These are phyloP conservation scores for Pollenia amentaria DNA, from an alignment of 2,888 invertebrate species.

Conservation along the genomic window DNA sequence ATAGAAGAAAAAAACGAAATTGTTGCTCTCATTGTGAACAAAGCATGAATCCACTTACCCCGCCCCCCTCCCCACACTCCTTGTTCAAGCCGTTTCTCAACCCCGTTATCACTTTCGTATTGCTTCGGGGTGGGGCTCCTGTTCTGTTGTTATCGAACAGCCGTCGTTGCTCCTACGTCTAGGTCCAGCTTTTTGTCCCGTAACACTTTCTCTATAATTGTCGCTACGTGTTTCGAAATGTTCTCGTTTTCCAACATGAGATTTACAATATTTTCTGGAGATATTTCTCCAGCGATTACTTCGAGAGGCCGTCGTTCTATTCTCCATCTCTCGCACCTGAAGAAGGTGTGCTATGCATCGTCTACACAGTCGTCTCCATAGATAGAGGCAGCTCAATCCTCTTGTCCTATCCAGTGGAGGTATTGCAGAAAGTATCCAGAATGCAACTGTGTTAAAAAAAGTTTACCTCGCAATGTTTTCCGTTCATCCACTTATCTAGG, in stretches of 20 bases:
- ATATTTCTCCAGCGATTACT: background rate
- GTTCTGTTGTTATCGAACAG: no score
- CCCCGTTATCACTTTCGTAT: no score
- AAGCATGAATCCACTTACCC: no score
- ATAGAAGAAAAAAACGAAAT: no score
- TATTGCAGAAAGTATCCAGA: no score
- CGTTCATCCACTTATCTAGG: background rate
- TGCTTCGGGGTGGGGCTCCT: no score
- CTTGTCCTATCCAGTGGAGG: background rate
- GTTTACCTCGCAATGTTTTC: no score
- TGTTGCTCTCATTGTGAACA: no score
- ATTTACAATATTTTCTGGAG: background rate
- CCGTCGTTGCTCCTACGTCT: no score
- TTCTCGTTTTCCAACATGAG: background rate
- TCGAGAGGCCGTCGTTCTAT: background rate
- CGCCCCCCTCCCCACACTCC: no score
- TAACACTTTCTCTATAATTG: background rate
- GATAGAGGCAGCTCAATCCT: background rate
- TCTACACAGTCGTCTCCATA: background rate
- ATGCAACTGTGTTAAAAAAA: background rate
- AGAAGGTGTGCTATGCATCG: background rate
- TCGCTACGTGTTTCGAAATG: background rate
- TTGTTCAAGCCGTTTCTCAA: no score
- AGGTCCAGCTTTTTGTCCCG: background rate
- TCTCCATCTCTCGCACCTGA: background rate